phyloP scores from a whole-genome alignment of 2,113 vertebrate species.

The Stigmatopora nigra region DNA sequence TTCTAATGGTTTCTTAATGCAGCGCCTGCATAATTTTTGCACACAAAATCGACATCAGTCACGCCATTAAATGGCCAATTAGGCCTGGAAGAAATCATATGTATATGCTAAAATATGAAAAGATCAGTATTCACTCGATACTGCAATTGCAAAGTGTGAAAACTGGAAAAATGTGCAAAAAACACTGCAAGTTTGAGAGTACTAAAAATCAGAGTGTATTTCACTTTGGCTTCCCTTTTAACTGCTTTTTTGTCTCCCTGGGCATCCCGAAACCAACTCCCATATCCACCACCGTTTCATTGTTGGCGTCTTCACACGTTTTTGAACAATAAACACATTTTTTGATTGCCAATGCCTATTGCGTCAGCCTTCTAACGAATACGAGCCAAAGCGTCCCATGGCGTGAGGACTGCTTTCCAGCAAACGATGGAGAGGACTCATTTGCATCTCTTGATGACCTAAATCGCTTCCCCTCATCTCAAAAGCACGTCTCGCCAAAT shows the following conservation, averaged over 20 bases:
- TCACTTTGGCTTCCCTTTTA: neutral
- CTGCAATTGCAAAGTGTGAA: neutral
- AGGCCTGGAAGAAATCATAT: neutral
- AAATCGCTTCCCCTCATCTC: conserved; percentile 27
- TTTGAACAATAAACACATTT: neutral
- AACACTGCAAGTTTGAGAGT: neutral
- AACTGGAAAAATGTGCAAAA: neutral
- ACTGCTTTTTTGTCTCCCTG: neutral
- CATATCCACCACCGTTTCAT: neutral
- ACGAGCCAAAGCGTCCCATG: conserved; percentile 1
- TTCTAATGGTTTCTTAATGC: neutral
- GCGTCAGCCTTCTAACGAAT: conserved; percentile 1
- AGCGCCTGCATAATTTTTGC: neutral
- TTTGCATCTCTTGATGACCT: conserved; percentile 35
- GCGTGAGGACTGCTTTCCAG: conserved; percentile 36
- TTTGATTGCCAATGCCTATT: neutral
- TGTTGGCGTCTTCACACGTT: neutral
- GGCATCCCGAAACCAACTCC: neutral
- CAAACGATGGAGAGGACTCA: conserved; percentile 37
- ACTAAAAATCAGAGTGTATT: neutral
- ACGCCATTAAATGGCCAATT: neutral
- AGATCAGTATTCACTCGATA: neutral
- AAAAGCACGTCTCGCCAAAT: neutral
- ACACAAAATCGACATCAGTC: neutral
- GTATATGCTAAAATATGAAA: neutral